Evolutionary conservation across 53 echinoderm and acorn worm genomes (phyloP), one percentile per base, ranked within the genome.

Genomic region (Echinometra lucunter): DNA sequence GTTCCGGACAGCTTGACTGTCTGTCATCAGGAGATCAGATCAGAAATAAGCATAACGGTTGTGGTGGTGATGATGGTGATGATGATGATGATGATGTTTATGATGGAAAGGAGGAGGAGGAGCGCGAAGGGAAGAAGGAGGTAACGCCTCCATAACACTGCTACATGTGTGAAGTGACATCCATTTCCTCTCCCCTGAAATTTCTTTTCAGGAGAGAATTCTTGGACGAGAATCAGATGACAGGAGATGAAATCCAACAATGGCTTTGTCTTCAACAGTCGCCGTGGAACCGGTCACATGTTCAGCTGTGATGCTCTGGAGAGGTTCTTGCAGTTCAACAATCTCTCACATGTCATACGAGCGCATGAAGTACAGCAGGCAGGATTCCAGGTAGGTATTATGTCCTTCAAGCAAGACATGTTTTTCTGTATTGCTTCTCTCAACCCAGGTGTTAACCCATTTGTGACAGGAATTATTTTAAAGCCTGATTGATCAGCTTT

Each of bases 291-390:
- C 27, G 97, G 96, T 74, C 96, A 97, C 88, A 95, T 97, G 95
- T 97, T 97, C 87, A 97, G 96, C 89, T 97, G 96, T 88, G 91
- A 92, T 17, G 97, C 97, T 17, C 74, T 97, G 60, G 97, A 97
- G 94, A 92, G 82, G 58, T 97, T 97, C 74, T 92, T 97, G 13
- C 91, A 96, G 67, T 37, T 87, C 66, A 96, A 97, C 92, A 97
- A 96, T 37, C 94, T 97, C 1, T 97, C 97, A 25, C 97, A 97
- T 91, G 97, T 97, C 3, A 92, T 97, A 42, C 69, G 97, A 67
- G 97, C 97, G 13, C 97, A 97, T 83, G 97, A 97, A 80, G 97
- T 97, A 23, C 96, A 97, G 82, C 96, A 97, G 72, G 97, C 96
- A 58, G 97, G 97, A 19, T 97, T 97, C 80, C 96, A 97, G 96